phyloP scores from a whole-genome alignment of 2,888 invertebrate genomes.

The Drosophila greeni region DNA sequence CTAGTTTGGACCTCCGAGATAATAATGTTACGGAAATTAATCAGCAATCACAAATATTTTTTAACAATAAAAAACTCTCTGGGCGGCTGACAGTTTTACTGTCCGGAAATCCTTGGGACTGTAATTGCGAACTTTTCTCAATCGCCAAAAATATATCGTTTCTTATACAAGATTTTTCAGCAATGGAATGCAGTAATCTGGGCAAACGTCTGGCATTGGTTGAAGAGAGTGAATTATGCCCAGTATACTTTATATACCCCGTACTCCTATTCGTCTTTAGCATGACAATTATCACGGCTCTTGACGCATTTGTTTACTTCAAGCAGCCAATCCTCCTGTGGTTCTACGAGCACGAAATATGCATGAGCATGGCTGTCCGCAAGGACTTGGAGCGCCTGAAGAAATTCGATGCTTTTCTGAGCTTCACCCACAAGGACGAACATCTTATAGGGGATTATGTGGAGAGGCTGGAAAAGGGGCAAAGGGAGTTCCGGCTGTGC shows the following conservation, averaged over 20 bases:
- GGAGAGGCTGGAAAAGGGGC: slow-evolving; percentile 2
- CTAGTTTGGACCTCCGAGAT: background rate
- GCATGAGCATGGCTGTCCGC: background rate
- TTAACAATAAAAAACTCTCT: too few species aligned
- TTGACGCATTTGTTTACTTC: slow-evolving; percentile 10
- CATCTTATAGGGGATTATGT: slow-evolving; percentile 23
- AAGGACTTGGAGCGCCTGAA: slow-evolving; percentile 11
- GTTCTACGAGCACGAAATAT: slow-evolving; percentile 34
- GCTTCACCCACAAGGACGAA: slow-evolving; percentile 34
- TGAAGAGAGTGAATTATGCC: slow-evolving; percentile 19
- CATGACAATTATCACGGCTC: background rate
- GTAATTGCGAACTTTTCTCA: too few species aligned
- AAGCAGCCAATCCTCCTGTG: slow-evolving; percentile 26
- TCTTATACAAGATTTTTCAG: background rate
- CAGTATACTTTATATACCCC: background rate
- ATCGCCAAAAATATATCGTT: too few species aligned
- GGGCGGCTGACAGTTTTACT: too few species aligned
- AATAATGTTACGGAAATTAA: slow-evolving; percentile 4
- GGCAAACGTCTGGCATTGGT: background rate
- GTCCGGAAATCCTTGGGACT: too few species aligned
- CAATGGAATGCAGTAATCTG: background rate
- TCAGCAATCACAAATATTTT: background rate
- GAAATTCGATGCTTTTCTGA: slow-evolving; percentile 31
- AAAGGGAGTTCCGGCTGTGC: too few species aligned
- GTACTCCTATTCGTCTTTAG: background rate